Evolutionary conservation across 1,140 invertebrate genomes (phyloP).

Genomic region (Colletes latitarsis): DNA sequence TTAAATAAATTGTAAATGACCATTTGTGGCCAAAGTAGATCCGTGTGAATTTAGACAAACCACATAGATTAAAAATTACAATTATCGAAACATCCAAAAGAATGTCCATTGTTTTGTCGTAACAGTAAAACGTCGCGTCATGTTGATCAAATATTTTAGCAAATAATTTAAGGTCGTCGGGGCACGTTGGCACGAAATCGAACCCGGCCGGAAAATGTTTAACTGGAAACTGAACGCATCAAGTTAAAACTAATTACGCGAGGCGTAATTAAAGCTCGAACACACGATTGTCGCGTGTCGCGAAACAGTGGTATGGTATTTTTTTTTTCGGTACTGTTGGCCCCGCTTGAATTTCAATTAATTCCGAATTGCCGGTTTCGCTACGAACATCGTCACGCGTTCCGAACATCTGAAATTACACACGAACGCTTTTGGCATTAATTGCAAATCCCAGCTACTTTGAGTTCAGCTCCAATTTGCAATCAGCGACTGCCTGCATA

Average conservation of each 20-base stretch:
- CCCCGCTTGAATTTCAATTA: conserved; percentile 20
- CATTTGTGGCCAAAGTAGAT: too few relatives aligned
- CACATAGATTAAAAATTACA: too few relatives aligned
- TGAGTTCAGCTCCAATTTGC: conserved; percentile 22
- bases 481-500: conserved; percentile 33
- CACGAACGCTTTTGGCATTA: background rate
- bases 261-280: background rate
- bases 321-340: background rate
- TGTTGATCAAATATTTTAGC: too few relatives aligned
- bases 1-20: too few relatives aligned
- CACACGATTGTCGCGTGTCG: background rate
- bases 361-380: conserved; percentile 11
- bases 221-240: too few relatives aligned
- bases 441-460: conserved; percentile 13
- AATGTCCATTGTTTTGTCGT: too few relatives aligned
- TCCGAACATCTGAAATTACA: background rate
- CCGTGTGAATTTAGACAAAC: too few relatives aligned
- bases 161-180: too few relatives aligned
- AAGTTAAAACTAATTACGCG: background rate
- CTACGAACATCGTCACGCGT: background rate
- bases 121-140: too few relatives aligned
- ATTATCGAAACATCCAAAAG: too few relatives aligned
- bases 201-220: too few relatives aligned
- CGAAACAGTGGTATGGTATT: background rate
- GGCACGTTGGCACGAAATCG: too few relatives aligned